Evolutionary conservation across 2,113 vertebrate genomes (phyloP).

Genomic region (Cryptomyrus ogoouensis): DNA sequence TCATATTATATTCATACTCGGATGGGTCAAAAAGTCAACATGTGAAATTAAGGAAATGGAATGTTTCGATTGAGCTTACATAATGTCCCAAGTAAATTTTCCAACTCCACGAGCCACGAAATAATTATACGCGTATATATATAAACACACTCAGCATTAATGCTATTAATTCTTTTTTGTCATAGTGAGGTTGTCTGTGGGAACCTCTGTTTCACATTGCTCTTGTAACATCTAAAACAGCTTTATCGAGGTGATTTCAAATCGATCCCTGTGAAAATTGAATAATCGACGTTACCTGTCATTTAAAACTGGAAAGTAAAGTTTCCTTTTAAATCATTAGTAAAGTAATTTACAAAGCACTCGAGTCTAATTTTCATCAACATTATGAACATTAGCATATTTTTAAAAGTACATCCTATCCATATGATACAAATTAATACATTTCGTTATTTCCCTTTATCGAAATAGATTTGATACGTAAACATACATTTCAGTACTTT

Average conservation of each 20-base stretch:
- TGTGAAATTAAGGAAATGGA: not conserved
- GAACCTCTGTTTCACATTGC: not conserved
- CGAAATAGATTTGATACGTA: not conserved
- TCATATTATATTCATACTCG: not conserved
- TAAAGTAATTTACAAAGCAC: not conserved
- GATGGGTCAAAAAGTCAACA: not conserved
- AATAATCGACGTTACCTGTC: constrained; percentile 15
- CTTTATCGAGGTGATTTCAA: constrained; percentile 13
- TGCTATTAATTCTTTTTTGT: not conserved
- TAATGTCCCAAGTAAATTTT: not conserved
- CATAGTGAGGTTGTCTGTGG: not conserved
- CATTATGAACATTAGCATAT: not conserved
- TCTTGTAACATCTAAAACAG: not conserved
- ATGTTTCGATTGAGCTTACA: not conserved
- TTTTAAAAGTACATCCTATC: not conserved
- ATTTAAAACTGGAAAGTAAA: constrained; percentile 16
- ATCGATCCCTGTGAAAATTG: constrained; percentile 18
- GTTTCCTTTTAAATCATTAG: constrained; percentile 12
- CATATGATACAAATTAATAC: not conserved
- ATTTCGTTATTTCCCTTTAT: not conserved
- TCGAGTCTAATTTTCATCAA: not conserved
- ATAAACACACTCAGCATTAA: not conserved
- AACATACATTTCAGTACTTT: not conserved
- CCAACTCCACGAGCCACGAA: not conserved
- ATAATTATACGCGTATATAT: not conserved